Percentiles rank a stretch among this genome's conserved stretches.
Evolutionary conservation across 1,140 invertebrate species (phyloP).

Genomic region (Dinothrombium tinctorium): DNA sequence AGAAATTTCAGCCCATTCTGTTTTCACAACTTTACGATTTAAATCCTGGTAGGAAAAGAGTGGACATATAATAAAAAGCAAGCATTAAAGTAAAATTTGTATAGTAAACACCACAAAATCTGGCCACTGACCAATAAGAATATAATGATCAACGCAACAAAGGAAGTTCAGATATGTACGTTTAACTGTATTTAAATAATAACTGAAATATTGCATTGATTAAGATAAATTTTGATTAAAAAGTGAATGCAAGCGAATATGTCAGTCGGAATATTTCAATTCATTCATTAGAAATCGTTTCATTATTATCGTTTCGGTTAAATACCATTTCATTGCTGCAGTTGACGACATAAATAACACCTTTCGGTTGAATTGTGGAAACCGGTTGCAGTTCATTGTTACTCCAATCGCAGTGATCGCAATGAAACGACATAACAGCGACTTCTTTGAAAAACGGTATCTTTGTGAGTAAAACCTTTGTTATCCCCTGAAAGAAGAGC

Average conservation of each 20-base stretch:
- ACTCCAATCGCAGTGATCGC: constrained; percentile 57
- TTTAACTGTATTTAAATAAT: no score
- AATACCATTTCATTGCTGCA: constrained; percentile 18
- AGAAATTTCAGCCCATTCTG: constrained; percentile 52
- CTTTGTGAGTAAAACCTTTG: constrained; percentile 62
- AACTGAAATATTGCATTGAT: no score
- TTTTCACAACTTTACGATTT: constrained; percentile 76
- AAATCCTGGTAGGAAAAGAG: constrained; percentile 40
- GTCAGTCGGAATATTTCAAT: no score
- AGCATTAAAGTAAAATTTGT: constrained; percentile 4
- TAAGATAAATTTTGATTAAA: no score
- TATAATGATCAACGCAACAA: not conserved
- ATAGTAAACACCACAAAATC: not conserved
- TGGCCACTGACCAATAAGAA: not conserved
- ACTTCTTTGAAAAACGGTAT: constrained; percentile 94
- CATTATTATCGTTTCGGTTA: no score
- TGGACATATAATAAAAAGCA: no score
- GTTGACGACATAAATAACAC: constrained; percentile 20
- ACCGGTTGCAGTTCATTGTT: constrained; percentile 86
- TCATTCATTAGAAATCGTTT: no score
- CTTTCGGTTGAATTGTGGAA: constrained; percentile 46
- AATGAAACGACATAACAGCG: constrained; percentile 80
- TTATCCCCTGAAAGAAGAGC: constrained; percentile 47
- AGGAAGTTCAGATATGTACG: not conserved
- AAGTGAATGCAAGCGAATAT: no score